Base-by-base conservation (phyloP, 2,113 vertebrate genomes). In the Nettapus auritus region DNA sequence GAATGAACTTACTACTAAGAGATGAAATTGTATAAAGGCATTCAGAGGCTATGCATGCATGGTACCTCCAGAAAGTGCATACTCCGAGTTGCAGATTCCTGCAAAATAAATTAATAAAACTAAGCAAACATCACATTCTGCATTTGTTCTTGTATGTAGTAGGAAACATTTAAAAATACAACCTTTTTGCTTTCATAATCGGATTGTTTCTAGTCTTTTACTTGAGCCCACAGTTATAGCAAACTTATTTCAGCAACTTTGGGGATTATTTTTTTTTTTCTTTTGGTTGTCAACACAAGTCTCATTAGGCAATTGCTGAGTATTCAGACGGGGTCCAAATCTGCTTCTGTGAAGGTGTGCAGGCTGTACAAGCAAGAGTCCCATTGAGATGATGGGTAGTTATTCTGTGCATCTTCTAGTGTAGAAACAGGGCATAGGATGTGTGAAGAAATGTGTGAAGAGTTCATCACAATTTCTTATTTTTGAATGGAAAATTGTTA, bases 101-200 rank as follows among this genome's bases (percentile, higher is more conserved):
- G 97, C 96, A 89, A 96, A 98, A 98, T 98, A 97, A 98, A 97
- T 97, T 94, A 97, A 98, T 98, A 97, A 98, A 98, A 98, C 95
- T 97, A 97, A 97, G 92, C 94, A 95, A 98, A 96, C 80, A 89
- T 94, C 97, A 97, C 81, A 94, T 97, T 95, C 96, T 96, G 97
- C 89, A 98, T 97, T 95, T 97, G 97, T 97, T 97, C 96, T 98
- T 62, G 86, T 98, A 92, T 98, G 70, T 96, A 94, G 91, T 97
- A 94, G 95, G 91, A 94, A 94, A 60, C 40, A 18, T 67, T 93
- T 18, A 13, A 60, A 74, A 79, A 31, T 62, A n/a, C 40, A 53
- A 21, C 57, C 38, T 74, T 85, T 69, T 74, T 86, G 28, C 66
- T 94, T 67, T 84, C 56, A 3, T 7, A 90, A 23, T 18, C 31